Conservation (phyloP, 2,113 vertebrate species). For the Phocoena sinus region DNA sequence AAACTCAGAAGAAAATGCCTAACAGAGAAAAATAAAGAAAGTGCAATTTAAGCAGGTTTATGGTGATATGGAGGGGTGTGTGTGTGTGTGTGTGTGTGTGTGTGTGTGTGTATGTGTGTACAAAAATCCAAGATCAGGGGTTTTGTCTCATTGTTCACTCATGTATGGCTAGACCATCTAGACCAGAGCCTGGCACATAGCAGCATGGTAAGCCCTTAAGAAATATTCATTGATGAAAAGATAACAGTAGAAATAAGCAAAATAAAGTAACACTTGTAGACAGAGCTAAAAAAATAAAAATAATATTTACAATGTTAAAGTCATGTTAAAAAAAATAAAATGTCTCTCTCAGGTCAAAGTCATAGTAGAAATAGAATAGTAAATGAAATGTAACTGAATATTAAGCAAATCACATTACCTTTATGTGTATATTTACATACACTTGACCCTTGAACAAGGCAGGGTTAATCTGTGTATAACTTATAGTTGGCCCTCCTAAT, state of each 20-base stretch:
- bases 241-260: not conserved
- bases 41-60: not conserved
- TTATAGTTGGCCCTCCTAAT: not conserved
- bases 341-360: not conserved
- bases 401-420: not conserved
- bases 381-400: not conserved
- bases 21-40: not conserved
- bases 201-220: not conserved
- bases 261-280: not conserved
- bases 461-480: not conserved
- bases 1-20: not conserved
- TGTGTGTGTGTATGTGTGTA: too few species aligned
- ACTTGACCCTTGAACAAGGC: not conserved
- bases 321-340: not conserved
- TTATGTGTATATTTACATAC: not conserved
- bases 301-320: not conserved
- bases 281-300: not conserved
- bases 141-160: not conserved
- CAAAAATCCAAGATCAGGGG: not conserved
- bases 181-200: not conserved
- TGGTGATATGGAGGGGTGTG: not conserved
- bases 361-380: not conserved
- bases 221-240: not conserved
- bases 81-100: not conserved
- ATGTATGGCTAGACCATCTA: not conserved